Evolutionary conservation across 2,113 vertebrate species (phyloP).

Genomic region (Upupa epops): DNA sequence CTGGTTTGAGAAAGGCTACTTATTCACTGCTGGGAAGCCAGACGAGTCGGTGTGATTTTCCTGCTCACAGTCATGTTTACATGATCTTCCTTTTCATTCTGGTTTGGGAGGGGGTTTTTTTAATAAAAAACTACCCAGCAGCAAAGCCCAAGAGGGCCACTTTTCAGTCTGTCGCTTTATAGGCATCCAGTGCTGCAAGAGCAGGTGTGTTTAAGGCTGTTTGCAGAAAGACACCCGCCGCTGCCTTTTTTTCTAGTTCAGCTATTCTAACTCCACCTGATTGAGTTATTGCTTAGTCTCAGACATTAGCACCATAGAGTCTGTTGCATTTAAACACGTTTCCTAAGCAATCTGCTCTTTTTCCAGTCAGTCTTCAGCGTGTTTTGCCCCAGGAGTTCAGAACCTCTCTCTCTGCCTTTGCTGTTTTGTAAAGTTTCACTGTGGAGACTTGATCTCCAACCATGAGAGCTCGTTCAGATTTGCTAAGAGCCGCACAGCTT

Average conservation of each 20-base stretch:
- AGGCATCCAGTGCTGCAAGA: neutral
- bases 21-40: neutral
- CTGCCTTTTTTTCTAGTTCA: neutral
- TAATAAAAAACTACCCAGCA: neutral
- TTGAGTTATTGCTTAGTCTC: neutral
- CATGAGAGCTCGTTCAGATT: conserved; percentile 26
- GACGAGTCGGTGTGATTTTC: neutral
- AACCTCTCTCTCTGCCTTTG: neutral
- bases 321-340: neutral
- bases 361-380: neutral
- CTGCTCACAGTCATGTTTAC: neutral
- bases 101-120: too few relatives aligned
- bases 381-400: neutral
- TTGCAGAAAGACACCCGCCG: neutral
- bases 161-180: neutral
- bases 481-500: neutral
- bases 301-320: neutral
- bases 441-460: neutral
- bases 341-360: neutral
- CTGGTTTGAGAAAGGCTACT: neutral
- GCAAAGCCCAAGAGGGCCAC: neutral
- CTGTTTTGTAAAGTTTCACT: neutral
- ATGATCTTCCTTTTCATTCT: neutral
- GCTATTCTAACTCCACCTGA: neutral
- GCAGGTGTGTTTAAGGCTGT: neutral